Conservation (phyloP, 2,113 vertebrate species). For the Percina caprodes region DNA sequence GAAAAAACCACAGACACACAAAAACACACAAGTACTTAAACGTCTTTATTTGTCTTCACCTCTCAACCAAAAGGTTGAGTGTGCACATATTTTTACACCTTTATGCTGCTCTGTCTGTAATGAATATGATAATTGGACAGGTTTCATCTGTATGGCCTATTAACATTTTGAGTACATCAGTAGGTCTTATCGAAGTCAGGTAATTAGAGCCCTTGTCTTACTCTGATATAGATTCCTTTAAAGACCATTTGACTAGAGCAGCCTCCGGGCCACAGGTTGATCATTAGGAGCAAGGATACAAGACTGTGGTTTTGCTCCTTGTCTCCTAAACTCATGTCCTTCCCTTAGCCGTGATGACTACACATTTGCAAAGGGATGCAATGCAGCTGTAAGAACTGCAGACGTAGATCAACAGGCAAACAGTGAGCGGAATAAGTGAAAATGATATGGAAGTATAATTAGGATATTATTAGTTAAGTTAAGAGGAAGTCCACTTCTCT, state of each 20-base stretch:
- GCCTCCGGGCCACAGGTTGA: slow-evolving; percentile 62
- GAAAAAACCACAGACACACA: neutral
- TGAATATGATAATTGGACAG: slow-evolving; percentile 69
- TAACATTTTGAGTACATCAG: slow-evolving; percentile 63
- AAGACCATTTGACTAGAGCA: slow-evolving; percentile 59
- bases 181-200: slow-evolving; percentile 51
- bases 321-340: slow-evolving; percentile 42
- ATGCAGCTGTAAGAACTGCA: neutral
- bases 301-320: slow-evolving; percentile 27
- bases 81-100: slow-evolving; percentile 36
- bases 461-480: neutral
- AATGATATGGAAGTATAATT: neutral
- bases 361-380: slow-evolving; percentile 1
- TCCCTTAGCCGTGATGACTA: slow-evolving; percentile 12
- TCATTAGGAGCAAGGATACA: slow-evolving; percentile 69
- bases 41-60: slow-evolving; percentile 27
- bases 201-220: slow-evolving; percentile 71
- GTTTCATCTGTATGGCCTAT: slow-evolving; percentile 61
- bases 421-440: neutral
- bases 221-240: slow-evolving; percentile 65
- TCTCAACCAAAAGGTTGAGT: slow-evolving; percentile 42
- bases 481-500: slow-evolving; percentile 11
- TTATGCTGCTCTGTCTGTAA: slow-evolving; percentile 30
- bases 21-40: neutral
- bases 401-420: neutral